Percentiles rank a stretch among this genome's conserved stretches.
Conservation (phyloP, 2,113 vertebrate species). For the Hippocampus zosterae region DNA sequence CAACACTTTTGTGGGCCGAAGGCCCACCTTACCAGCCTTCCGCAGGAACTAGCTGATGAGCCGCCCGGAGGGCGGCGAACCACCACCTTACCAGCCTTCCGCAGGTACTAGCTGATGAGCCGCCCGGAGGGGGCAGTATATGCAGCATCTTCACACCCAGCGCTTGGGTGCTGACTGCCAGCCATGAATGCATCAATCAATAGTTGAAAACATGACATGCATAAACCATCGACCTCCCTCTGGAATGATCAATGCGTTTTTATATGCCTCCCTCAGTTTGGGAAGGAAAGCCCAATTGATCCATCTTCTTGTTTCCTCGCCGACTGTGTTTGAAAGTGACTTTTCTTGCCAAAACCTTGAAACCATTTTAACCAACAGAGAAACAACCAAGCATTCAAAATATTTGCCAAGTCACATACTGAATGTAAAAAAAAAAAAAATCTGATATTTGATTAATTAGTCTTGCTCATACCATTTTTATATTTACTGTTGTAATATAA, state of each 20-base stretch:
- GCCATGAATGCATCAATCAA: slow-evolving; percentile 44
- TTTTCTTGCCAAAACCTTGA: neutral
- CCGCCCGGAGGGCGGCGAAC: too few species aligned
- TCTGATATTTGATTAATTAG: slow-evolving; percentile 16
- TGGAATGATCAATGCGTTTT: slow-evolving; percentile 28
- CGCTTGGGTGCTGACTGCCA: slow-evolving; percentile 46
- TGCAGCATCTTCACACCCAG: slow-evolving; percentile 44
- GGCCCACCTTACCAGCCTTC: too few species aligned
- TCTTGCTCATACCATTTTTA: slow-evolving; percentile 5
- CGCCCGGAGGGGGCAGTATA: too few species aligned
- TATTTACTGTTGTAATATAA: slow-evolving; percentile 28
- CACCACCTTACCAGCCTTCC: too few species aligned
- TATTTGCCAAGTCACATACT: neutral
- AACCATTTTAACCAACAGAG: neutral
- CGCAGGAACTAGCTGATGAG: too few species aligned
- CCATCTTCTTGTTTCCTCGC: neutral
- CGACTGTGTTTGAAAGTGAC: slow-evolving; percentile 12
- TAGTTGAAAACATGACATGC: slow-evolving; percentile 45
- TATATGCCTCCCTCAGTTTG: slow-evolving; percentile 23
- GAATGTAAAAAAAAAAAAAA: neutral
- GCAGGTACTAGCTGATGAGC: too few species aligned
- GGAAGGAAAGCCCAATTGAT: slow-evolving; percentile 18
- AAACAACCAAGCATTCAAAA: neutral
- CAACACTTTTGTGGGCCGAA: too few species aligned
- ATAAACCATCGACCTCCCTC: slow-evolving; percentile 51